phyloP scores from a whole-genome alignment of 2,888 invertebrate genomes.

The Clepsis dumicolana region DNA sequence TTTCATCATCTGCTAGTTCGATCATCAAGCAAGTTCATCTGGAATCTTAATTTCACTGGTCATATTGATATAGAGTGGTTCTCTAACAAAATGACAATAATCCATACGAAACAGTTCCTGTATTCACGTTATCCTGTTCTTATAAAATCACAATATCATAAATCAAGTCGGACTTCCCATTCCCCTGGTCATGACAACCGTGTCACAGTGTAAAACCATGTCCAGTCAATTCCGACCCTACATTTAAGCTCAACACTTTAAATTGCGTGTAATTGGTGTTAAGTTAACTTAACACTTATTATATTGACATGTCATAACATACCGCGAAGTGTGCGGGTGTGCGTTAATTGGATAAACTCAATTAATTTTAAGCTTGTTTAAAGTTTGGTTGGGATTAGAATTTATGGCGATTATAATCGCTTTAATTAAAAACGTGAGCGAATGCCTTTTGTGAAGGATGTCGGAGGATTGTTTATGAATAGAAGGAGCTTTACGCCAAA shows the following conservation, averaged over 20 bases:
- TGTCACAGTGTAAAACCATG: slow-evolving; percentile 26
- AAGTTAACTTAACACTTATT: slow-evolving; percentile 53
- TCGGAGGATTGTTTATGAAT: background rate
- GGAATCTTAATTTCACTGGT: too few species aligned
- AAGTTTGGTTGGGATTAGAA: slow-evolving; percentile 32
- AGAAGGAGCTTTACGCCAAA: background rate
- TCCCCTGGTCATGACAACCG: slow-evolving; percentile 44
- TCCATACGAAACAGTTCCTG: background rate
- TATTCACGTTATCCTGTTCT: background rate
- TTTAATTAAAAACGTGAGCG: background rate
- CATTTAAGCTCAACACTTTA: slow-evolving; percentile 57
- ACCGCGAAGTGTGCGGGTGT: slow-evolving; percentile 49
- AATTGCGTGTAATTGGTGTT: slow-evolving; percentile 68
- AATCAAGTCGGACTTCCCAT: slow-evolving; percentile 37
- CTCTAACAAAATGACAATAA: background rate
- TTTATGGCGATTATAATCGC: slow-evolving; percentile 38
- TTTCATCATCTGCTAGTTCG: too few species aligned
- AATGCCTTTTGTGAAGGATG: background rate
- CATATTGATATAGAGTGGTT: background rate
- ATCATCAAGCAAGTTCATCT: too few species aligned
- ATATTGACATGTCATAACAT: slow-evolving; percentile 70
- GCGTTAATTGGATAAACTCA: slow-evolving; percentile 39
- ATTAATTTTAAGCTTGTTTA: slow-evolving; percentile 36
- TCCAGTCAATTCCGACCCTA: slow-evolving; percentile 56
- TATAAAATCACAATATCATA: slow-evolving; percentile 16